Evolutionary conservation across 2,113 vertebrate species (phyloP).

Genomic region (Pogonocichla stellata): DNA sequence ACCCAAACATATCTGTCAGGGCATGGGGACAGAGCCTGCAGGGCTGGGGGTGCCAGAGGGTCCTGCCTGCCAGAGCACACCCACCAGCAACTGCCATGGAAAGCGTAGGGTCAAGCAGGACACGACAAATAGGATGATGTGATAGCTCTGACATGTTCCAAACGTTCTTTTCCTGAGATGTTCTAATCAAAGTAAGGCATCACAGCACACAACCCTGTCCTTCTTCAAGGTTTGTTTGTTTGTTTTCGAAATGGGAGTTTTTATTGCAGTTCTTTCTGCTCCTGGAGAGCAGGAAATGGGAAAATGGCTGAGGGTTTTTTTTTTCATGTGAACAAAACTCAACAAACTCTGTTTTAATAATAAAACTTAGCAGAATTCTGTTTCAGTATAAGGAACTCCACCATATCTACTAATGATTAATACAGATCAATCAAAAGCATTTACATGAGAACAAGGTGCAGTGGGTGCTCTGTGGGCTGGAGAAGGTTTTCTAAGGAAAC

Average conservation of each 20-base stretch:
- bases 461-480: background rate
- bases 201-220: rapidly evolving
- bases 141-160: background rate
- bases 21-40: background rate
- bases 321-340: background rate
- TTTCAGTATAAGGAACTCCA: background rate
- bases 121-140: background rate
- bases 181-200: background rate
- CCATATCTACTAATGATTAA: background rate
- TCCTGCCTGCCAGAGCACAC: background rate
- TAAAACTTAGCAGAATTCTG: background rate
- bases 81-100: background rate
- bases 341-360: background rate
- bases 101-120: rapidly evolving
- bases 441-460: background rate
- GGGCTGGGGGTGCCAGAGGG: background rate
- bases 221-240: background rate
- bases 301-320: background rate
- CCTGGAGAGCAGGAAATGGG: background rate
- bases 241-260: background rate
- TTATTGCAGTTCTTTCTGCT: background rate
- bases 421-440: background rate
- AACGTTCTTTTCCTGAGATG: background rate
- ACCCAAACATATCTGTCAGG: background rate
- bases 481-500: background rate